Conservation (phyloP, 1,140 invertebrate species). For the Drosophila persimilis region DNA sequence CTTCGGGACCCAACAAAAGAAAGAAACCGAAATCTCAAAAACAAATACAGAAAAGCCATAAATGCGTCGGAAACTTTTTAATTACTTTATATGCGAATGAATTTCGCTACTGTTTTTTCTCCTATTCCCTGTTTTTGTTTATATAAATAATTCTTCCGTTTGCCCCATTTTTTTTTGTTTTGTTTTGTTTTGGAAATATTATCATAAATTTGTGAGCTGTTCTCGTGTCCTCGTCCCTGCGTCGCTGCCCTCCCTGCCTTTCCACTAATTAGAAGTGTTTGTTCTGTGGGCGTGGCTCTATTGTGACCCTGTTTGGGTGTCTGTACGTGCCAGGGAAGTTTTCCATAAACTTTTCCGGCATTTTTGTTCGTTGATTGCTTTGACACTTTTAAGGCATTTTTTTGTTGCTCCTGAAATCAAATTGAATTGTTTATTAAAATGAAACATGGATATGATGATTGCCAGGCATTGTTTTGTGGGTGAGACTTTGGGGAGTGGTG, state of each 20-base stretch:
- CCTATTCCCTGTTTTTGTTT: slow-evolving; percentile 47
- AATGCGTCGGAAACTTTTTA: slow-evolving; percentile 76
- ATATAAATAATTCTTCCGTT: slow-evolving; percentile 70
- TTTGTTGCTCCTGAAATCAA: slow-evolving; percentile 45
- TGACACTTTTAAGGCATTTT: slow-evolving; percentile 71
- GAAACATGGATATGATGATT: slow-evolving; percentile 64
- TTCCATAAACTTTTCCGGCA: slow-evolving; percentile 59
- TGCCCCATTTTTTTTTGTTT: slow-evolving; percentile 2
- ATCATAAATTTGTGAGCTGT: slow-evolving; percentile 67
- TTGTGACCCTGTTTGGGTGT: slow-evolving; percentile 27
- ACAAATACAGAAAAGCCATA: slow-evolving; percentile 60
- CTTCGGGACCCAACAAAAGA: slow-evolving; percentile 23
- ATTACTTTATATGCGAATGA: slow-evolving; percentile 71
- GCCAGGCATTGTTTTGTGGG: slow-evolving; percentile 31
- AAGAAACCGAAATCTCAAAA: slow-evolving; percentile 16
- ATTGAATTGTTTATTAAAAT: slow-evolving; percentile 72
- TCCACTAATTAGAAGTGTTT: slow-evolving; percentile 72
- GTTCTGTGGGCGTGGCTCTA: slow-evolving; percentile 41
- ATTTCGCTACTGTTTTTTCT: slow-evolving; percentile 34
- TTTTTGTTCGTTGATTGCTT: slow-evolving; percentile 70
- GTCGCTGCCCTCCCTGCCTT: slow-evolving; percentile 6
- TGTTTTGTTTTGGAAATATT: slow-evolving; percentile 59
- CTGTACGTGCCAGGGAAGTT: slow-evolving; percentile 70
- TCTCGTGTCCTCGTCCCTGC: slow-evolving; percentile 2
- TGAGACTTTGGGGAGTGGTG: neutral